Conservation (phyloP, 2,888 invertebrate genomes). For the Hypomecis punctinalis region DNA sequence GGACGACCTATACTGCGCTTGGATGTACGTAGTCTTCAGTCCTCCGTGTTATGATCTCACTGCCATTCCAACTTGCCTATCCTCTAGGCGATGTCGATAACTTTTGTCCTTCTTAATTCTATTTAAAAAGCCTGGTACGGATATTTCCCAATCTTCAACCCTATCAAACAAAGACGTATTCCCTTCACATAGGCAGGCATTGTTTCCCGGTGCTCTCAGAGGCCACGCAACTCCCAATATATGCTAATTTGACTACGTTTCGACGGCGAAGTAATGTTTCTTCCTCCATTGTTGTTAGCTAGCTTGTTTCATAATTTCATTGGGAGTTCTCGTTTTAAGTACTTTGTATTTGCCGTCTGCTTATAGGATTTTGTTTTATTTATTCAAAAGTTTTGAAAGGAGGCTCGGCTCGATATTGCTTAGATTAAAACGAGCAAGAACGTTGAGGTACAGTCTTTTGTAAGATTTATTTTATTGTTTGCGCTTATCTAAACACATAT, state of each 20-base stretch:
- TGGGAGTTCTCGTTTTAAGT: neutral
- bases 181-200: neutral
- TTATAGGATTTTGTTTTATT: neutral
- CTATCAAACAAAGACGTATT: conserved; percentile 1
- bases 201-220: conserved; percentile 3
- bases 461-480: no score
- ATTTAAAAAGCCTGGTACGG: no score
- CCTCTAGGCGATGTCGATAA: no score
- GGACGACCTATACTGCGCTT: no score
- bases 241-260: conserved; percentile 14
- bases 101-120: no score
- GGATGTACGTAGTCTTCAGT: no score
- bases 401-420: neutral
- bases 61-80: no score
- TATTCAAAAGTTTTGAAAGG: neutral
- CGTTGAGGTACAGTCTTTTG: no score
- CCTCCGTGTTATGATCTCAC: no score
- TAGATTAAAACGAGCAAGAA: no score
- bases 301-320: conserved; percentile 9
- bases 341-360: neutral
- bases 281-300: conserved; percentile 8
- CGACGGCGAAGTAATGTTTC: conserved; percentile 5
- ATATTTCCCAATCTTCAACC: neutral
- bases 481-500: no score
- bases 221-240: conserved; percentile 10